Base-by-base conservation (phyloP, 2,888 invertebrate genomes). In the Rhamphomyia laevipes region DNA sequence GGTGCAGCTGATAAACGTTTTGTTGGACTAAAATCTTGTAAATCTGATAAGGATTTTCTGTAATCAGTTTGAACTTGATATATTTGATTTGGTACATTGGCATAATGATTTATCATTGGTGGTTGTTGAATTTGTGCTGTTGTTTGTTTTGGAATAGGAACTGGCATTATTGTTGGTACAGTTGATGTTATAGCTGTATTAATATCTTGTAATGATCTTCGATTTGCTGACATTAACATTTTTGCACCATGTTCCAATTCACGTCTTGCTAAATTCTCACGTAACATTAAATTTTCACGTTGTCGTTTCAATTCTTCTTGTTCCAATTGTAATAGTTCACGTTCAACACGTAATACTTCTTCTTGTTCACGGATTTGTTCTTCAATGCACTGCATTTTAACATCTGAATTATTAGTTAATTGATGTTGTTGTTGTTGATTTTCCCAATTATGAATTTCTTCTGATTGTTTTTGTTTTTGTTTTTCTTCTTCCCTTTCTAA, bases 241-340 rank as follows among this genome's bases (percentile, higher is more conserved):
- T 70, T 67, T 43, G 67, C 66, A 45, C 69, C 68, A 58, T 70
- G 67, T 47, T 70, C 68, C 52, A 78, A 70, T 46, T 69, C 70
- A 12, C 67, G 64, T 2, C 77, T 70, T n/a, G 76, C 77, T 59
- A 80, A 74, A 58, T 72, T 75, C 60, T 84, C 84, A 40, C 81
- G 75, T 57, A 78, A 73, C 17, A 83, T 70, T 11, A 86, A 69
- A 63, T 83, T 85, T 59, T 83, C 85, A 12, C 84, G 74, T 61
- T 86, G 84, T 4, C 86, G 74, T 55, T 84, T 79, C 12, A 86
- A 62, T 62, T 86, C 86, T 63, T 86, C 86, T 64, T 84, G 82
- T 63, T 88, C 85, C 43, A 84, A 66, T 64, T 87, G 86, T 5
- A 86, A 66, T 2, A 87, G 72, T 67, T 87, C 86, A 42, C 85